These are phyloP conservation scores for Origma solitaria DNA, from an alignment of 2,113 vertebrate species.

Conservation along the genomic window DNA sequence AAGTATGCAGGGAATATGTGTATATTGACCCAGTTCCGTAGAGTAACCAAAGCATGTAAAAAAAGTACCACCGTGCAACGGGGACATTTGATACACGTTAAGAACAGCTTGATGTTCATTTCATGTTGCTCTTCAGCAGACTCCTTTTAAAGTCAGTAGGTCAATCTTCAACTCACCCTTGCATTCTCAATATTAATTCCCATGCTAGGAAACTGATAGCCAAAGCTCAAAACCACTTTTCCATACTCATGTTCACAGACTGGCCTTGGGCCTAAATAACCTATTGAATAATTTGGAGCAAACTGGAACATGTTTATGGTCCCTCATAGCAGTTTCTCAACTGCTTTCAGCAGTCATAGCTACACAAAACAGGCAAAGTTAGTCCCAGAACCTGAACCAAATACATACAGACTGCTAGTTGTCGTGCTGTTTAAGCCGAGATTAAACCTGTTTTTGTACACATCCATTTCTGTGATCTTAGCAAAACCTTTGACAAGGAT, in stretches of 20 bases:
- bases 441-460: not conserved
- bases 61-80: not conserved
- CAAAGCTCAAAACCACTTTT: not conserved
- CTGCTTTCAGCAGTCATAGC: not conserved
- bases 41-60: not conserved
- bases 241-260: not conserved
- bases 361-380: not conserved
- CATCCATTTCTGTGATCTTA: not conserved
- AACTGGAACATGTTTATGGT: not conserved
- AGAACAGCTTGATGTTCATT: not conserved
- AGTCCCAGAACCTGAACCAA: not conserved
- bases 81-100: not conserved
- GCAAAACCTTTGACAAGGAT: not conserved
- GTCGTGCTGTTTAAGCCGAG: not conserved
- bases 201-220: not conserved
- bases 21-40: not conserved
- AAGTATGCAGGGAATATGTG: not conserved
- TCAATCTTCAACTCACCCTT: not conserved
- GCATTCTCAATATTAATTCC: not conserved
- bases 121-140: not conserved
- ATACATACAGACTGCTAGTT: not conserved
- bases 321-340: not conserved
- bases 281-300: conserved; percentile 1
- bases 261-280: not conserved
- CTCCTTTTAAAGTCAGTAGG: not conserved